phyloP scores from a whole-genome alignment of 2,113 vertebrate genomes.

The Hyperoodon ampullatus region DNA sequence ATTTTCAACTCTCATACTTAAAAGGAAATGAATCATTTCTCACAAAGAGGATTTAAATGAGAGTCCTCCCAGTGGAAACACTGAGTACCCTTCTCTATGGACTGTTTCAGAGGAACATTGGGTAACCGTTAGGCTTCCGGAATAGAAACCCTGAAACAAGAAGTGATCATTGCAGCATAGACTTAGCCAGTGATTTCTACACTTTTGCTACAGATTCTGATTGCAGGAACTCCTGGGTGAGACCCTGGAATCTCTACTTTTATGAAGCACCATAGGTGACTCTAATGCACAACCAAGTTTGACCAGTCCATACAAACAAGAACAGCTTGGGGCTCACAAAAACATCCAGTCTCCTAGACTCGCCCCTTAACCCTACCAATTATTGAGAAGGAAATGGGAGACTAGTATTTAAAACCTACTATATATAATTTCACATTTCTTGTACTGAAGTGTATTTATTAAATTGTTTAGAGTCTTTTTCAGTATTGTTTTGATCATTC shows the following conservation, averaged over 20 bases:
- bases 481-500: background rate
- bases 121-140: background rate
- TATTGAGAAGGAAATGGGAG: background rate
- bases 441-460: background rate
- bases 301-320: background rate
- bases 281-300: background rate
- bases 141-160: background rate
- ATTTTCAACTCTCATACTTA: conserved; percentile 10
- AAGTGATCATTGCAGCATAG: background rate
- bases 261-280: background rate
- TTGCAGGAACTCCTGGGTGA: background rate
- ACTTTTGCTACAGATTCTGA: background rate
- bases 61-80: background rate
- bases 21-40: background rate
- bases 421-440: background rate
- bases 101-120: background rate
- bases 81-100: background rate
- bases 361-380: background rate
- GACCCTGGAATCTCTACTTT: background rate
- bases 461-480: background rate
- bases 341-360: background rate
- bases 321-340: background rate
- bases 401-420: background rate
- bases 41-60: background rate
- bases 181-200: background rate